Base-by-base conservation (phyloP, 2,113 vertebrate genomes). In the Prionailurus bengalensis region DNA sequence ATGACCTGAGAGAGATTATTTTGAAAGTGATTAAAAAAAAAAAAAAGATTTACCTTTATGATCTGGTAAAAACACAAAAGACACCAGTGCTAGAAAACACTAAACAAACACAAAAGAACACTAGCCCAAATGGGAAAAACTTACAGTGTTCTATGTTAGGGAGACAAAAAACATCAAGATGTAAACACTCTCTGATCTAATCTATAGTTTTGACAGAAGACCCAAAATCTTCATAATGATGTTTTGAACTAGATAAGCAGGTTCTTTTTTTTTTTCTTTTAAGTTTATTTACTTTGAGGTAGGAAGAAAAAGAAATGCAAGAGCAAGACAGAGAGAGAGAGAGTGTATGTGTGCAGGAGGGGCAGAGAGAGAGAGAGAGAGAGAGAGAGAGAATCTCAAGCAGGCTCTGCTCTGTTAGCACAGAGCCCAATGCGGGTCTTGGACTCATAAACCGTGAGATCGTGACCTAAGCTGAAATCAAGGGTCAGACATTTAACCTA, bases 191-290 rank as follows among this genome's bases (percentile, higher is more conserved):
- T 2, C 19, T 42, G 4, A 66, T 58, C 70, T 66, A 33, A 86
- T 36, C 58, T 83, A 23, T 31, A 73, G 88, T 36, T 91, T 36
- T 81, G 39, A 78, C 73, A 66, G 29, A 48, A 36, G 27, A 13
- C 14, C 42, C 25, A 55, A 58, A 27, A 68, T 11, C 29, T 23
- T 73, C 68, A 36, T 13, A n/a, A 95, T 65, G 12, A 17, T 80
- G 45, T 87, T 92, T 48, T 92, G 39, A 97, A 55, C 27, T 27
- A 79, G 27, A 71, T 63, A 92, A 93, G 31, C 42, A 23, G 58
- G 21, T 61, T 61, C 21, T 61, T 61, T 61, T 58, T 58, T 21
- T 61, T 61, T 61, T 61, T 61, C 5, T 61, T 61, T 61, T 61
- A 61, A 9, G 58, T 23, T 61, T 23, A 61, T 61, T 61, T 61